Evolutionary conservation across 1,140 invertebrate genomes (phyloP), one percentile per base, ranked within the genome.

Genomic region (Nasonia giraulti): DNA sequence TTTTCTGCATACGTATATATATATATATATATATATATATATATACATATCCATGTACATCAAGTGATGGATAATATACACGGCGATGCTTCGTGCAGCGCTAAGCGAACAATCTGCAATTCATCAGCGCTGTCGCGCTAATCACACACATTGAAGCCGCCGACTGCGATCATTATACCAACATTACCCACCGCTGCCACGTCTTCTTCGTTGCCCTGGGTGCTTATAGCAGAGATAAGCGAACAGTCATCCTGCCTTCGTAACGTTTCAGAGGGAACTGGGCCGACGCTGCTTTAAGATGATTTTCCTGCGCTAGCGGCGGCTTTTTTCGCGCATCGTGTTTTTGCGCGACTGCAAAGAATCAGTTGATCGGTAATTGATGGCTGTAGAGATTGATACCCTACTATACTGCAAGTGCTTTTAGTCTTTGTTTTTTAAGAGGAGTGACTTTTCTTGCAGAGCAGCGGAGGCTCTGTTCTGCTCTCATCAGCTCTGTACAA

Each of bases 111-210:
- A n/a, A 31, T 71, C 10, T 33, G 68, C 68, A 31, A 71, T 33
- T 71, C 68, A 71, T 71, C 68, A 33, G 68, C 17, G 55, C 0
- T 62, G 55, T 20, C 55, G 55, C 14, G 20, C 68, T 71, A 71
- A 71, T 71, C 31, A 71, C 68, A 71, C 68, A 71, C 20, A 71
- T 71, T 71, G 33, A 71, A 27, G 68, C 68, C 27, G 68, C 27
- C 66, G 8, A 27, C 68, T 6, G 2, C 68, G 27, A 33, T 33
- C 31, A 33, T 71, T 71, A 71, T 10, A 31, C 27, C 27, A 27
- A 27, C 27, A 27, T 27, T 27, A 27, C 27, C 10, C 68, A 33
- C 27, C 2, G 68, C 68, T 27, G 23, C 68, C 55, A 62, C 55
- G 55, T 62, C 55, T 62, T 17, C 12, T 17, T 17, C 55, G 20